Evolutionary conservation across 2,888 invertebrate genomes (phyloP).

Genomic region (Calameuta pallipes): DNA sequence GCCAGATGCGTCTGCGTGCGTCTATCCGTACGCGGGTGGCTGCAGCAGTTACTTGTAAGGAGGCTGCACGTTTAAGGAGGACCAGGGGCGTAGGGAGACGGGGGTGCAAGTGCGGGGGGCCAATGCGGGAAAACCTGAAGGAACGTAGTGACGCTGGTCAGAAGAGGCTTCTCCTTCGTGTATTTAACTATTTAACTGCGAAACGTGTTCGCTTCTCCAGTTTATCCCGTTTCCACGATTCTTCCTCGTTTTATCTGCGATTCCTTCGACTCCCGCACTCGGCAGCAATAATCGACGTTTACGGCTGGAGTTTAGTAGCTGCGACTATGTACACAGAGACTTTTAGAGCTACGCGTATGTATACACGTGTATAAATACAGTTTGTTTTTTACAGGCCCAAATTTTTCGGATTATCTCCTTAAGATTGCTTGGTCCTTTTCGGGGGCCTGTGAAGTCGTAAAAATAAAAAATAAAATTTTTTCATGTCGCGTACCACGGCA

Average conservation of each 20-base stretch:
- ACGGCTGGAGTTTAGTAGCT: slow-evolving; percentile 11
- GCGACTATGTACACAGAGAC: background rate
- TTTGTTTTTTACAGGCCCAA: slow-evolving; percentile 2
- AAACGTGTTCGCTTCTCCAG: background rate
- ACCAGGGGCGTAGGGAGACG: background rate
- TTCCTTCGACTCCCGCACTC: background rate
- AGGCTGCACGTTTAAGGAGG: background rate
- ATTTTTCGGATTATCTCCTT: slow-evolving; percentile 16
- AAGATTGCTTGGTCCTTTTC: slow-evolving; percentile 8
- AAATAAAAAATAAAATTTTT: slow-evolving; percentile 1
- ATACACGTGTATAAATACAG: slow-evolving; percentile 22
- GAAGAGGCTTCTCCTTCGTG: background rate
- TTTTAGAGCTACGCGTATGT: background rate
- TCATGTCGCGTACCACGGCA: background rate
- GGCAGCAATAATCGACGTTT: slow-evolving; percentile 10
- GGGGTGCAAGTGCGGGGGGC: no score
- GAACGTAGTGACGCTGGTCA: background rate
- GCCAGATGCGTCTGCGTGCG: background rate
- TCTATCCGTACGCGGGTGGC: background rate
- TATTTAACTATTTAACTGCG: background rate
- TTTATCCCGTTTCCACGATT: background rate
- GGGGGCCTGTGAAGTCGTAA: background rate
- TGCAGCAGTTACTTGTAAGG: background rate
- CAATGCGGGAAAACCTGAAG: background rate
- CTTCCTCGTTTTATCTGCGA: background rate